These are phyloP conservation scores for Gavialis gangeticus DNA, from an alignment of 2,113 vertebrate genomes.

Conservation along the genomic window DNA sequence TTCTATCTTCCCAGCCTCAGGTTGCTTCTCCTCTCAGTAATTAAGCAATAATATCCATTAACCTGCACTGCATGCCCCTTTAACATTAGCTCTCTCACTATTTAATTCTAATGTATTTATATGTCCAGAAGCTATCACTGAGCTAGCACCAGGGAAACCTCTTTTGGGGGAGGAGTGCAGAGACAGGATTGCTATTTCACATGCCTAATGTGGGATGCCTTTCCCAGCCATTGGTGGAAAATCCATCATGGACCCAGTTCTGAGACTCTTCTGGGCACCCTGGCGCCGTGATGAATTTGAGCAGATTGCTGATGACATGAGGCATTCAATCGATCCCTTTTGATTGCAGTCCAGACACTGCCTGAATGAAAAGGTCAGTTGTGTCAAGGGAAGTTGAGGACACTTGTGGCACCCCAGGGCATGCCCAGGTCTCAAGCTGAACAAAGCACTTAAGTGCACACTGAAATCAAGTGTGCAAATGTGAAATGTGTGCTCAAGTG, in stretches of 20 bases:
- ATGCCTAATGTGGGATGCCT: conserved; percentile 69
- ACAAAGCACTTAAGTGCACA: neutral
- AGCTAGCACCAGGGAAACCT: conserved; percentile 66
- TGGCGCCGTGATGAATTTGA: neutral
- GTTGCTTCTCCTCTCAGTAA: neutral
- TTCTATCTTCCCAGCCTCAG: neutral
- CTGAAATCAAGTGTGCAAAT: conserved; percentile 11
- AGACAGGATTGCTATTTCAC: conserved; percentile 66
- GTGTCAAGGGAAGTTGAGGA: neutral
- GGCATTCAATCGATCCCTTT: neutral
- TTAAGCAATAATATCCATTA: neutral
- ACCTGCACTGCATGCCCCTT: neutral
- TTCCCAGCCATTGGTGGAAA: conserved; percentile 48
- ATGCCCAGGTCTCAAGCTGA: neutral
- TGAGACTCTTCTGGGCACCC: neutral
- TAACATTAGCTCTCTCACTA: conserved; percentile 4
- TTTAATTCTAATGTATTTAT: conserved; percentile 68
- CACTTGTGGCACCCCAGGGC: neutral
- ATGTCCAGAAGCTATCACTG: conserved; percentile 69
- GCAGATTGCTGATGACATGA: neutral
- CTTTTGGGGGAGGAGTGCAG: conserved; percentile 63
- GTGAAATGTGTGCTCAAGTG: neutral
- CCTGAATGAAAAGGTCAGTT: neutral
- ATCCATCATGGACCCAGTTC: neutral
- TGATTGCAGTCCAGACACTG: neutral